Base-by-base conservation (phyloP, 2,888 invertebrate species). In the Drosophila neutralis region DNA sequence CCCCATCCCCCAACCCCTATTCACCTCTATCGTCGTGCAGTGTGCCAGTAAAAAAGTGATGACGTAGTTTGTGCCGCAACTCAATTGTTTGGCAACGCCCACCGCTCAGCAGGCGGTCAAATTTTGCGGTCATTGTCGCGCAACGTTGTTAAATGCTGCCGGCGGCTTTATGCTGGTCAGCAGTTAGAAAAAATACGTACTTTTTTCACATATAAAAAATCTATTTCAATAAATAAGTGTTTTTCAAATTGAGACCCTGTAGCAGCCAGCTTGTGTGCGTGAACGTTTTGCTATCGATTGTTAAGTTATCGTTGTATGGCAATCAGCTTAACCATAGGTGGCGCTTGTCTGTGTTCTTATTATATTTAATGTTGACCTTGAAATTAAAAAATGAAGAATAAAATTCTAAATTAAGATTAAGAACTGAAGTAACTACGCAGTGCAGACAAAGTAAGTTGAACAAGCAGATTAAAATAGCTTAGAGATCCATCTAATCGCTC, bases 31-130 rank as follows among this genome's bases (percentile, higher is more conserved):
- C 31, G 42, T 40, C 21, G 0, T 40, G 56, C 58, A 66, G 60
- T 70, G 31, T 36, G 69, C 56, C 69, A 77, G 62, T 78, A 73
- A 74, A 87, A 87, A 87, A 80, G 84, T 90, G 90, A 88, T 88
- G 90, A 88, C 87, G 87, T 90, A 88, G 87, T 86, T 89, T 77
- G 76, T 73, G 81, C 69, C 76, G 76, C 78, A 80, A 77, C 85
- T 76, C 89, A 88, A 88, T 88, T 89, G 90, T 78, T 90, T 72
- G 87, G 84, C 78, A 76, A 80, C 87, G 87, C 87, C 87, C 89
- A 83, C 66, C 60, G 89, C 77, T 72, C 89, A 78, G 80, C 78
- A 51, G 80, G 87, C 60, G 78, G 71, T 77, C 73, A 66, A 66
- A 76, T 78, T 81, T 74, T 76, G 78, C 72, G 76, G 78, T 90